phyloP scores from a whole-genome alignment of 1,140 invertebrate species.

The Ceratina japonica region DNA sequence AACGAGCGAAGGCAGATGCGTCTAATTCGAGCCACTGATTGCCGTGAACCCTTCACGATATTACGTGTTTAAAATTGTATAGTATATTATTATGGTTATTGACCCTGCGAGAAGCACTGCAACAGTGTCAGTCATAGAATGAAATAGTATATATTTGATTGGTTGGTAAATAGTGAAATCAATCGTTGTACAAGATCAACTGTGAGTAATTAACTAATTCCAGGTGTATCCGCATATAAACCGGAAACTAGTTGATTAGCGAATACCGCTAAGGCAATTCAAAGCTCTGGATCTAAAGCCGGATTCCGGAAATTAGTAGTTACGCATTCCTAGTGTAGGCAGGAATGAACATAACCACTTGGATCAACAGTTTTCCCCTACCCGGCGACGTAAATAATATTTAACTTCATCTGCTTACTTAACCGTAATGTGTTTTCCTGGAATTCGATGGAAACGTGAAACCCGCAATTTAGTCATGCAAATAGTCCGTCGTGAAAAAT shows the following conservation, averaged over 20 bases:
- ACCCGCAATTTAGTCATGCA: background rate
- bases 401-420: background rate
- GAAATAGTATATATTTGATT: background rate
- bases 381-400: background rate
- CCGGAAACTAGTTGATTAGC: conserved; percentile 9
- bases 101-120: no score
- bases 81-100: background rate
- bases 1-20: conserved; percentile 4
- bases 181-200: background rate
- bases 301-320: conserved; percentile 12
- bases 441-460: background rate
- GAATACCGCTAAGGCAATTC: conserved; percentile 11
- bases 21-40: background rate
- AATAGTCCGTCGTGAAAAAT: background rate
- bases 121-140: no score
- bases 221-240: no score
- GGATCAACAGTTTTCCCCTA: background rate
- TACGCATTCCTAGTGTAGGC: background rate
- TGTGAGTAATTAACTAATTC: background rate
- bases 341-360: background rate
- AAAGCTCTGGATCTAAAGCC: background rate
- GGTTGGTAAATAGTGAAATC: background rate
- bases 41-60: background rate
- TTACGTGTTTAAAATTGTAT: background rate
- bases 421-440: background rate